A percentile compares a stretch with the other conserved stretches of the same genome.
Evolutionary conservation across 2,888 invertebrate genomes (phyloP).

Genomic region (Rhaphigaster nebulosa): DNA sequence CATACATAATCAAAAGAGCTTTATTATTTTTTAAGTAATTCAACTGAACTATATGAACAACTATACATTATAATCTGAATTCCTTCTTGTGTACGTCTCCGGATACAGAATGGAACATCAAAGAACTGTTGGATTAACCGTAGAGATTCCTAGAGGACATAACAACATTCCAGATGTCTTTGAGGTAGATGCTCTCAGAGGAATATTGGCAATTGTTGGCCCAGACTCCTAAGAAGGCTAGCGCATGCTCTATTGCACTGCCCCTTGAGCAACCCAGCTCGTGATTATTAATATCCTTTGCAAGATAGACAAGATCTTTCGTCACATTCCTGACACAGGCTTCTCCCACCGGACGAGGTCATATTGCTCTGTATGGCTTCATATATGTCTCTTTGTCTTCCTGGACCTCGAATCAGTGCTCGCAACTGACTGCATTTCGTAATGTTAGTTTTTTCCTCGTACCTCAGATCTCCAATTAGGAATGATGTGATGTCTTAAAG

Average conservation of each 20-base stretch:
- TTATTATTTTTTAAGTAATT: no score
- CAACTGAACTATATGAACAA: no score
- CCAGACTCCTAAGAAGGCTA: slow-evolving; percentile 15
- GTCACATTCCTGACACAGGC: slow-evolving; percentile 36
- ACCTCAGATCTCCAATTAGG: not conserved
- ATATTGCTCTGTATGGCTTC: not conserved
- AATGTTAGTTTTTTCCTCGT: not conserved
- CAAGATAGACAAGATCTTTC: slow-evolving; percentile 6
- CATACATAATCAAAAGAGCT: no score
- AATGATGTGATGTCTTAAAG: not conserved
- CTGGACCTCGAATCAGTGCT: not conserved
- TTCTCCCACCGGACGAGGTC: not conserved
- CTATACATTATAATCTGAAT: no score
- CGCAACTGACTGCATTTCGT: not conserved
- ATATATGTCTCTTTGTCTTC: slow-evolving; percentile 23
- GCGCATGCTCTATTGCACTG: slow-evolving; percentile 23
- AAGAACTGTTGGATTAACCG: not conserved
- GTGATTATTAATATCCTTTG: slow-evolving; percentile 42
- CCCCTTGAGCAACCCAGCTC: not conserved
- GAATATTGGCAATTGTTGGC: not conserved
- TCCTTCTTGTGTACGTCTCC: no score
- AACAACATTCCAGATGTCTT: not conserved
- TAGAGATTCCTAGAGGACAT: not conserved
- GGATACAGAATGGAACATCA: not conserved
- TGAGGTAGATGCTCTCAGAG: not conserved